A percentile compares a stretch with the other conserved stretches of the same genome.
phyloP scores from a whole-genome alignment of 2,113 vertebrate species.

The Coryphaenoides rupestris region DNA sequence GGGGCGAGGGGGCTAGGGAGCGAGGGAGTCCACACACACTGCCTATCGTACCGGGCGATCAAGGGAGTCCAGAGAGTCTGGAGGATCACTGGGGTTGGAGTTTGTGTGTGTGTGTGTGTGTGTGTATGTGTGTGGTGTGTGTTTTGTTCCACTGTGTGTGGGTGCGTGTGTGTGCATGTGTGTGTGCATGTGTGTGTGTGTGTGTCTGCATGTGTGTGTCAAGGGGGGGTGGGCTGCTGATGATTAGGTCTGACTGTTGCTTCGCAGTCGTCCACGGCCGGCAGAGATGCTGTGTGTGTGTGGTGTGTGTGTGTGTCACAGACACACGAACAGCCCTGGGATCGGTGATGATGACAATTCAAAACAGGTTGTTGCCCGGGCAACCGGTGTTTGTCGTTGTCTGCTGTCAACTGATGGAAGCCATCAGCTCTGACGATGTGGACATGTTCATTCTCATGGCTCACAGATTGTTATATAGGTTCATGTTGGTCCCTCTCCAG shows the following conservation, averaged over 20 bases:
- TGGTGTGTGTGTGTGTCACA: slow-evolving; percentile 15
- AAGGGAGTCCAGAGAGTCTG: slow-evolving; percentile 38
- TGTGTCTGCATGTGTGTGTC: too few species aligned
- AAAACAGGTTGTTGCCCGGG: slow-evolving; percentile 15
- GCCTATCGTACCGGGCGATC: slow-evolving; percentile 43
- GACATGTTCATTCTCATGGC: too few species aligned
- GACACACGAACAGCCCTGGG: slow-evolving; percentile 25
- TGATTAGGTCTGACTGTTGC: too few species aligned
- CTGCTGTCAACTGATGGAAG: not conserved
- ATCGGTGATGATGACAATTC: slow-evolving; percentile 24
- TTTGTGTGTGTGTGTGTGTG: not conserved
- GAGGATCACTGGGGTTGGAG: not conserved
- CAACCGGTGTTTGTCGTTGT: slow-evolving; percentile 14
- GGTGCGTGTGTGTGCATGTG: too few species aligned
- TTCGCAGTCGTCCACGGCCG: too few species aligned
- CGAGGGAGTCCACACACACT: too few species aligned
- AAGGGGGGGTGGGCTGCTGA: not conserved
- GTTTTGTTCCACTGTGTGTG: not conserved
- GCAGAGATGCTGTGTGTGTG: too few species aligned
- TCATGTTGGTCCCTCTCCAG: too few species aligned
- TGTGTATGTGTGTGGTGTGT: not conserved
- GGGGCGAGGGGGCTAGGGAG: slow-evolving; percentile 23
- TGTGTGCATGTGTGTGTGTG: too few species aligned
- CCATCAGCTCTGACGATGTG: too few species aligned
- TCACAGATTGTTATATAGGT: too few species aligned